Conservation (phyloP, 2,888 invertebrate species). For the Luffia ferchaultella region DNA sequence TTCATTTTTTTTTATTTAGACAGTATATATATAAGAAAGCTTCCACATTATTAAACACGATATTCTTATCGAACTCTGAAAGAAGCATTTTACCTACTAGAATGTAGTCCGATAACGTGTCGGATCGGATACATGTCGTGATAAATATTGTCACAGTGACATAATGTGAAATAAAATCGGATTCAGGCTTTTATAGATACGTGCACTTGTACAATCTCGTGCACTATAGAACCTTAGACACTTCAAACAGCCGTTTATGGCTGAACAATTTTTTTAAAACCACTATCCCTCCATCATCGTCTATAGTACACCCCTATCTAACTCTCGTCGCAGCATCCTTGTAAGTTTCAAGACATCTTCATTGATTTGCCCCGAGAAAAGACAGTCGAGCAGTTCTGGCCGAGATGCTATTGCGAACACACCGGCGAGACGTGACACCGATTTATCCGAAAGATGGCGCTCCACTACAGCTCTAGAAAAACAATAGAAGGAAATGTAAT, state of each 20-base stretch:
- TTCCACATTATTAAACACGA: too few species aligned
- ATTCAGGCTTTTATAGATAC: too few species aligned
- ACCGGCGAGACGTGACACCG: conserved; percentile 78
- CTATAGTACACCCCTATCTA: conserved; percentile 54
- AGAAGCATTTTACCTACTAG: too few species aligned
- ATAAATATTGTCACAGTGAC: too few species aligned
- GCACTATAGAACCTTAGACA: not conserved
- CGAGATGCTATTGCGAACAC: conserved; percentile 69
- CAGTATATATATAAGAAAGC: too few species aligned
- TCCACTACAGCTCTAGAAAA: conserved; percentile 72
- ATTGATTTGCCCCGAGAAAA: conserved; percentile 50
- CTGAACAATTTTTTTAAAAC: not conserved
- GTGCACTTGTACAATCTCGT: too few species aligned
- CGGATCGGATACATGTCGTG: too few species aligned
- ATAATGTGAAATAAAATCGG: too few species aligned
- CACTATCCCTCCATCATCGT: conserved; percentile 1
- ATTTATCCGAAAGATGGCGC: conserved; percentile 86
- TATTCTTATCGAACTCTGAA: too few species aligned
- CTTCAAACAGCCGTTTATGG: not conserved
- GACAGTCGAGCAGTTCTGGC: conserved; percentile 46
- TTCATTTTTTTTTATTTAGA: too few species aligned
- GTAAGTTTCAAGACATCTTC: conserved; percentile 50
- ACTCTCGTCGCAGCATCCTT: conserved; percentile 53
- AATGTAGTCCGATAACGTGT: too few species aligned
- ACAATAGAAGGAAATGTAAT: too few species aligned